Percentiles rank a stretch among this genome's conserved stretches.
Conservation (phyloP, 2,113 vertebrate species). For the Xenotilapia leptura region DNA sequence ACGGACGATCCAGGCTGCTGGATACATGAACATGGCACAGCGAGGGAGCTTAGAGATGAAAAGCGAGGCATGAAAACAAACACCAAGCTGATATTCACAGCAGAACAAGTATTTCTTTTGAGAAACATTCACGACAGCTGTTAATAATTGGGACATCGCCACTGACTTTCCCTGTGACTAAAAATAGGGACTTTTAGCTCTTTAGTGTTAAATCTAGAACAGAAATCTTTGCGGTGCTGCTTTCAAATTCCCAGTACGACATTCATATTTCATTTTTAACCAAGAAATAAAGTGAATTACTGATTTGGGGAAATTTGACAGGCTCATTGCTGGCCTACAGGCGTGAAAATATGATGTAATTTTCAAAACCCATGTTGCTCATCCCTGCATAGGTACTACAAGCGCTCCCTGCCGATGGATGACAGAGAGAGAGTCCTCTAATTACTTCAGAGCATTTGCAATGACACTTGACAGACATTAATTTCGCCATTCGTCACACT, state of each 20-base stretch:
- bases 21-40: background rate
- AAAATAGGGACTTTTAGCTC: background rate
- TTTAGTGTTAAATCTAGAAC: background rate
- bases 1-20: background rate
- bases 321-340: background rate
- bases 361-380: background rate
- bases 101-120: background rate
- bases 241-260: background rate
- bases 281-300: background rate
- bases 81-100: background rate
- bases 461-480: background rate
- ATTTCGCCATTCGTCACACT: background rate
- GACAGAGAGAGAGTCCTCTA: background rate
- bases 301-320: background rate
- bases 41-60: background rate
- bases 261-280: slow-evolving; percentile 4
- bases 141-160: background rate
- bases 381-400: background rate
- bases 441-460: background rate
- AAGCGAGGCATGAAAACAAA: slow-evolving; percentile 28
- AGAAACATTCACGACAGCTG: background rate
- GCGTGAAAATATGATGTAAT: background rate
- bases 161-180: background rate
- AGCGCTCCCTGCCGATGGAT: background rate
- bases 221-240: background rate